Percentiles rank a stretch among this genome's conserved stretches.
These are phyloP conservation scores for Oikopleura vanhoeffeni DNA, from an alignment of 23 tunicate genomes.

Conservation along the genomic window DNA sequence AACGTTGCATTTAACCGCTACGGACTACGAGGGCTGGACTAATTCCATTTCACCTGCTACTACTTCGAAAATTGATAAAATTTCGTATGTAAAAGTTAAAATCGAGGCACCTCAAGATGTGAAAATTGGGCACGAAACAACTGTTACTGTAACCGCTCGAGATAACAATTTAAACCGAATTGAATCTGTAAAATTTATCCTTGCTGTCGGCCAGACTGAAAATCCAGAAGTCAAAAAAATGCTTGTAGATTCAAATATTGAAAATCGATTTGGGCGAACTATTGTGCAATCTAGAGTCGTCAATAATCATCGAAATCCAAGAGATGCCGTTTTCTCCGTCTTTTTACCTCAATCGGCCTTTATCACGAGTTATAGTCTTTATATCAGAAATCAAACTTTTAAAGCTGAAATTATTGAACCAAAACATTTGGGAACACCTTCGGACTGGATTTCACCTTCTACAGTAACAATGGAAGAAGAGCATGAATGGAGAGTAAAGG, in stretches of 20 bases:
- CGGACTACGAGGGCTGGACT: constrained; percentile 5
- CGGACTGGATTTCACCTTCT: background rate
- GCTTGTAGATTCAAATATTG: background rate
- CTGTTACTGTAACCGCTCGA: constrained; percentile 2
- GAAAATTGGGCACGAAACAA: background rate
- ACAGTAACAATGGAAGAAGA: background rate
- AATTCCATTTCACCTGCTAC: background rate
- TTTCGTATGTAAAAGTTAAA: background rate
- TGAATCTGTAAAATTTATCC: background rate
- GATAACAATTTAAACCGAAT: background rate
- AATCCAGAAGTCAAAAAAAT: background rate
- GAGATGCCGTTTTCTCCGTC: constrained; percentile 15
- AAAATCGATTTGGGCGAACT: constrained; percentile 7
- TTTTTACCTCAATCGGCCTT: background rate
- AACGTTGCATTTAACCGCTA: background rate
- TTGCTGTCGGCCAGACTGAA: constrained; percentile 6
- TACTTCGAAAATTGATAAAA: background rate
- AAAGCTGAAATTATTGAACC: constrained; percentile 2
- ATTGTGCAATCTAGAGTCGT: constrained; percentile 8
- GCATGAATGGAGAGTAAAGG: constrained; percentile 10
- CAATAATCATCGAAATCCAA: background rate
- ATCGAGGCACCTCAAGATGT: background rate
- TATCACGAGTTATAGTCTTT: background rate
- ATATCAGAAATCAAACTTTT: constrained; percentile 5
- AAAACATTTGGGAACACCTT: background rate